Evolutionary conservation across 2,113 vertebrate genomes (phyloP).

Genomic region (Lycocorax pyrrhopterus): DNA sequence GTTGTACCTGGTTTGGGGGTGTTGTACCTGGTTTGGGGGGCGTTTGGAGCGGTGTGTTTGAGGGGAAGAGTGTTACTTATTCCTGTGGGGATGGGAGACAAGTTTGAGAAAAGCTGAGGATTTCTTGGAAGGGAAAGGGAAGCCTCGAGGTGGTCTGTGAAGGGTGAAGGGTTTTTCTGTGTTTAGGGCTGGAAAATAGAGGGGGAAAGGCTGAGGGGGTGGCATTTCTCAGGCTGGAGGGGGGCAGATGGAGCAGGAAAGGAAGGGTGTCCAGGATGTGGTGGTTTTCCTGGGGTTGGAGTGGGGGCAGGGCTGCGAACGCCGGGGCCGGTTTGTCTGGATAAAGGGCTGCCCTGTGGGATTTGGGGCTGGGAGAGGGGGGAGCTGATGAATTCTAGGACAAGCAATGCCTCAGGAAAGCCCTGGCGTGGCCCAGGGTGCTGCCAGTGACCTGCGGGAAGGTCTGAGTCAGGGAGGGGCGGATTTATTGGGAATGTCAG

Average conservation of each 20-base stretch:
- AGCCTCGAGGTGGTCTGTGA: neutral
- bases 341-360: neutral
- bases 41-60: fast-evolving
- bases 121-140: neutral
- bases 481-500: neutral
- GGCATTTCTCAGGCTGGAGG: neutral
- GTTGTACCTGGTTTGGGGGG: neutral
- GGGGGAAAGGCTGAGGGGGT: neutral
- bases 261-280: slow-evolving; percentile 33
- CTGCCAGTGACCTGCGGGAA: neutral
- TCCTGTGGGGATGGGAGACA: fast-evolving
- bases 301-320: neutral
- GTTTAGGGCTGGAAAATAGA: neutral
- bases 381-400: neutral
- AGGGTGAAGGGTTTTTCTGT: neutral
- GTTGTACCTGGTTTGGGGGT: neutral
- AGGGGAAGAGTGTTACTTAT: fast-evolving
- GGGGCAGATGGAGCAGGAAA: neutral
- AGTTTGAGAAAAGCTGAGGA: neutral
- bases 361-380: neutral
- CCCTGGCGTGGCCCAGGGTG: neutral
- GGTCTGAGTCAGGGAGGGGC: neutral
- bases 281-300: slow-evolving; percentile 32
- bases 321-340: neutral
- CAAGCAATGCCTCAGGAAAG: neutral